Conservation (phyloP, 2,888 invertebrate genomes). For the Chromoteleia sp. region DNA sequence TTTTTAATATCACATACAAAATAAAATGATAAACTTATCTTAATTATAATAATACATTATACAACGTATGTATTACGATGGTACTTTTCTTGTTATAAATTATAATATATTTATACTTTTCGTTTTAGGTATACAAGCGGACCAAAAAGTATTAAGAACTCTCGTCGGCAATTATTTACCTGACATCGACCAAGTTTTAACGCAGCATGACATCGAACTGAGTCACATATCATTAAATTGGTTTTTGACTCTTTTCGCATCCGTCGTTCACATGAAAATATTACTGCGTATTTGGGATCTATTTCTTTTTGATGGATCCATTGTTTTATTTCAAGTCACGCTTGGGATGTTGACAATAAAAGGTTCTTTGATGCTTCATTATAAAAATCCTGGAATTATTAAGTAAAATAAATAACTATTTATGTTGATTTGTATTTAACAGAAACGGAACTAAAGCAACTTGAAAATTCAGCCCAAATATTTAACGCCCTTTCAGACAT, state of each 20-base stretch:
- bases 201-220: conserved; percentile 97
- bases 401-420: too few species aligned
- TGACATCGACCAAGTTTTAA: conserved; percentile 94
- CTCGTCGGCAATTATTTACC: conserved; percentile 95
- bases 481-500: conserved; percentile 98
- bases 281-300: conserved; percentile 98
- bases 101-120: too few species aligned
- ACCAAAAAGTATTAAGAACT: conserved; percentile 97
- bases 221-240: conserved; percentile 98
- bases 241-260: conserved; percentile 98
- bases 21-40: background rate
- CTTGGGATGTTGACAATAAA: conserved; percentile 96
- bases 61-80: too few species aligned
- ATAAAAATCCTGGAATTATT: too few species aligned
- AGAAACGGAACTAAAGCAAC: conserved; percentile 92
- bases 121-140: conserved; percentile 94
- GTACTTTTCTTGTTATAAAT: conserved; percentile 4
- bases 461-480: conserved; percentile 98
- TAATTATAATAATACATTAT: too few species aligned
- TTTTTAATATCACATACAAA: background rate
- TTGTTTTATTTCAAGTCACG: conserved; percentile 96
- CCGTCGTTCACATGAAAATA: conserved; percentile 98
- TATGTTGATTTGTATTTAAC: too few species aligned
- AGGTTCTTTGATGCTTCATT: conserved; percentile 78
- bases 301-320: conserved; percentile 97